Conservation (phyloP, 2,888 invertebrate species). For the Brassicogethes aeneus region DNA sequence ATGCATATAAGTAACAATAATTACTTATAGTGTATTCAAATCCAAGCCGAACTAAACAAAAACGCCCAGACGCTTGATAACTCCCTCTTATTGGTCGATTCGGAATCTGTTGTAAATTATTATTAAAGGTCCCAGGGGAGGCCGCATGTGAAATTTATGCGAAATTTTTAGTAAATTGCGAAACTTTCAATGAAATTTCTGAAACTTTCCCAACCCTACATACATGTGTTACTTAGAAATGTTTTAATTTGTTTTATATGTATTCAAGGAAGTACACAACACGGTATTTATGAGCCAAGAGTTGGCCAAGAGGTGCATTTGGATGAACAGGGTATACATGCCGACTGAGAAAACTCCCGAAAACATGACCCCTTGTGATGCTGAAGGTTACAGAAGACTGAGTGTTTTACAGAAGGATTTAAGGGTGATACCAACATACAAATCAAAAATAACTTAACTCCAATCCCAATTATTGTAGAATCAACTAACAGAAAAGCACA, state of each 20-base stretch:
- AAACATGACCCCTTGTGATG: constrained; percentile 46
- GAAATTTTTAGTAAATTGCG: too few species aligned
- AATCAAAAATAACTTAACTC: neutral
- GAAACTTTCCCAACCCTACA: too few species aligned
- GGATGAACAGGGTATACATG: constrained; percentile 59
- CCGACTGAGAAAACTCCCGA: constrained; percentile 50
- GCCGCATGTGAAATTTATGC: too few species aligned
- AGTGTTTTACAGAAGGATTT: constrained; percentile 64
- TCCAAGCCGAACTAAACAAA: too few species aligned
- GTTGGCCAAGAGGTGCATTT: constrained; percentile 68
- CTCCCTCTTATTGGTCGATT: too few species aligned
- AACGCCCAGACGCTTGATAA: too few species aligned
- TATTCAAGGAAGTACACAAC: constrained; percentile 63
- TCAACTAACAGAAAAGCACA: constrained; percentile 65
- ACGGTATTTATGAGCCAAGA: constrained; percentile 73
- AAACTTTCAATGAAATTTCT: too few species aligned
- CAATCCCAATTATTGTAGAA: constrained; percentile 40
- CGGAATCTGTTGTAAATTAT: too few species aligned
- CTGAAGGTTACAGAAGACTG: constrained; percentile 60
- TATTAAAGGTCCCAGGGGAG: too few species aligned
- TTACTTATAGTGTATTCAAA: too few species aligned
- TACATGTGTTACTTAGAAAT: neutral
- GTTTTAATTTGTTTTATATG: too few species aligned
- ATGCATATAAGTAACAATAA: too few species aligned
- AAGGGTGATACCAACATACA: constrained; percentile 43